Conservation (phyloP, 2,113 vertebrate genomes). For the Carassius carassius region DNA sequence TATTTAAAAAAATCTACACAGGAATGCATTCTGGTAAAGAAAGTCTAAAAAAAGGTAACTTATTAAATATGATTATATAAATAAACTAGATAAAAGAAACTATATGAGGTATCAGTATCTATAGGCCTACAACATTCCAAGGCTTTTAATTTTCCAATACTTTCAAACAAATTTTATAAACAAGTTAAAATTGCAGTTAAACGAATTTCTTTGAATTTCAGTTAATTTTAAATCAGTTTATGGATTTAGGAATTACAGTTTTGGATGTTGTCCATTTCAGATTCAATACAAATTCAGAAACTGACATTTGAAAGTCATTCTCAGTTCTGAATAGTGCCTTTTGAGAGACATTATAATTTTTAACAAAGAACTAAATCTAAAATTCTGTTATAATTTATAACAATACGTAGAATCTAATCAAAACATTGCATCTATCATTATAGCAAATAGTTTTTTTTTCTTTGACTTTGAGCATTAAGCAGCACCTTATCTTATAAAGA, state of each 20-base stretch:
- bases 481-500: background rate
- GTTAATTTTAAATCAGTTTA: background rate
- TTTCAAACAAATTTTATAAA: too few relatives aligned
- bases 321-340: background rate
- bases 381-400: background rate
- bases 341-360: background rate
- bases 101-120: too few relatives aligned
- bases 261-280: background rate
- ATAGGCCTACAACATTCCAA: too few relatives aligned
- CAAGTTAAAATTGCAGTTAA: background rate
- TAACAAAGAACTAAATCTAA: background rate
- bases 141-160: too few relatives aligned
- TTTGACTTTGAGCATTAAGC: background rate
- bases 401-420: background rate
- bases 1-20: background rate
- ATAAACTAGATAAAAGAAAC: too few relatives aligned
- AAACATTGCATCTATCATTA: background rate
- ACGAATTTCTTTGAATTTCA: background rate
- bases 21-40: background rate
- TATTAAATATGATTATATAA: too few relatives aligned
- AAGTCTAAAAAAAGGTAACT: background rate
- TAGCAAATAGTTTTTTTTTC: background rate
- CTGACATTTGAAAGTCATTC: background rate
- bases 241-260: background rate
- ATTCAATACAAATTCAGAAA: background rate